Base-by-base conservation (phyloP, 2,113 vertebrate genomes). In the Bucco capensis region DNA sequence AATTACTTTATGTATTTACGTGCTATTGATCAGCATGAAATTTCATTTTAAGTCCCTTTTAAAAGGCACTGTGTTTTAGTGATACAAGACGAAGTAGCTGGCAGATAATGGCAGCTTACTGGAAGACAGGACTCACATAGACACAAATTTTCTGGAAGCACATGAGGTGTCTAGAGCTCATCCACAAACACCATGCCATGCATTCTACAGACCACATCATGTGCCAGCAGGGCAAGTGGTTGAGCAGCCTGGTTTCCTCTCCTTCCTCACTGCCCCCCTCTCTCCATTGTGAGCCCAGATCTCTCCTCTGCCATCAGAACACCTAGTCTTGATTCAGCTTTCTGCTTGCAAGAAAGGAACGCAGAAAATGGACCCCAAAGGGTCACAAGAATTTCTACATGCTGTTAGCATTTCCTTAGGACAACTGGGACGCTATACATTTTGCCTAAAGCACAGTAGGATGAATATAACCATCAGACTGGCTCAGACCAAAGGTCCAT, bases 111-210 rank as follows among this genome's bases (percentile, higher is more conserved):
- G 57, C 66, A 72, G 30, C 65, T 86, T 86, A 69, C 79, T 94
- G 77, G 83, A 90, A 88, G 73, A 73, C 5, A 2, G 58, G 25
- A 53, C 70, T 84, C 70, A 19, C 2, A 6, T 30, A 71, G 76
- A 79, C 71, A 47, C 42, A 73, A 6, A 87, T 87, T 79, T 93
- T 93, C 91, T 91, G 93, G 77, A 93, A 89, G 81, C 33, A 12
- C 70, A 15, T 6, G 50, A 71, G 74, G 71, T 2, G 33, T 33
- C 81, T 93, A 91, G 93, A 94, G 74, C 81, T 54, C 3, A 4
- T 90, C 86, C 73, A 81, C 1, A 1, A 90, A 31, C 86, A 90
- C 40, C 86, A 75, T 3, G 2, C 70, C 12, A 1, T 6, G n/a
- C 5, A 15, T 70, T 74, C 74, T 49, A 66, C 83, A 71, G 37